Evolutionary conservation across 2,113 vertebrate genomes (phyloP), one percentile per base, ranked within the genome.

Genomic region (Hoplias malabaricus): DNA sequence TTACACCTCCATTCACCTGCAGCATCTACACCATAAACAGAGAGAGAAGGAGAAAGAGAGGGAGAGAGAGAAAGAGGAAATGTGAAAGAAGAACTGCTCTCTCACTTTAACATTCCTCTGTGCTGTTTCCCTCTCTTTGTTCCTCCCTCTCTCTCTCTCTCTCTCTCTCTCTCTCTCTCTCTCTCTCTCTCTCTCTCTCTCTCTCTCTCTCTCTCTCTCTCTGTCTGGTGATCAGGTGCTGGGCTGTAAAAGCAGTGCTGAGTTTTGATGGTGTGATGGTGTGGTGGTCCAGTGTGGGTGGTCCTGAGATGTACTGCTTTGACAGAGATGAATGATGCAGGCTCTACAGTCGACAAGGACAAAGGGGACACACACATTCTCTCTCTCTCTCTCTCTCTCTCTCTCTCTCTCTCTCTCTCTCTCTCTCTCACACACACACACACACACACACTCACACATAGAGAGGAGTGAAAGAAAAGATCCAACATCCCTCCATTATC

Each of bases 321-420:
- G 95, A 97, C 94, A 95, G 86, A 96, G 95, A 97, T 91, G 94
- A 93, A 97, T 95, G 92, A 88, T 89, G 83, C 83, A 53, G 84
- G 87, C 84, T 86, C 83, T 86, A 84, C 84, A 89, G 83, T 82
- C 83, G 92, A 88, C 93, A 97, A 98, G 95, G 95, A 95, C 93
- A 88, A 96, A 53, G 96, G 90, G 93, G 93, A 95, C 93, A 67
- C 62, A 75, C 78, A 69, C 50, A 54, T n/a, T n/a, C n/a, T n/a
- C n/a, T n/a, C n/a, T n/a, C n/a, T n/a, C n/a, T n/a, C n/a, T n/a
- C n/a, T n/a, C n/a, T n/a, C n/a, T n/a, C n/a, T n/a, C n/a, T n/a
- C n/a, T n/a, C n/a, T n/a, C n/a, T n/a, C n/a, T n/a, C n/a, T n/a
- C n/a, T n/a, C n/a, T n/a, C n/a, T n/a, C n/a, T n/a, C n/a, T n/a